Evolutionary conservation across 2,888 invertebrate genomes (phyloP).

Genomic region (Folsomia candida): DNA sequence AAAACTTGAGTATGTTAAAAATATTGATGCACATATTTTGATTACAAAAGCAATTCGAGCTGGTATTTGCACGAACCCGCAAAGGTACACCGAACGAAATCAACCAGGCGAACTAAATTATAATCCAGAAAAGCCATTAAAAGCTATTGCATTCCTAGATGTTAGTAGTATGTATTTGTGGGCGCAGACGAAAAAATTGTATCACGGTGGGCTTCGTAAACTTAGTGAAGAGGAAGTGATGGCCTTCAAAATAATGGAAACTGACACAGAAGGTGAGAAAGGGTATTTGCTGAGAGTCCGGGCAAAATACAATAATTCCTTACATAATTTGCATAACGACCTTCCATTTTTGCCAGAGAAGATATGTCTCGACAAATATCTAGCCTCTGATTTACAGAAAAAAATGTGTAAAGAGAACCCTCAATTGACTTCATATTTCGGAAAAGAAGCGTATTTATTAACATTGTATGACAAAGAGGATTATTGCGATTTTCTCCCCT

Average conservation of each 20-base stretch:
- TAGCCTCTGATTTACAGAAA: neutral
- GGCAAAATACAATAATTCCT: neutral
- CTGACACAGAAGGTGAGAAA: neutral
- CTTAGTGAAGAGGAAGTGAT: neutral
- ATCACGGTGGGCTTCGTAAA: neutral
- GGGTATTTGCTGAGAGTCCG: neutral
- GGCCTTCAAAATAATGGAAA: neutral
- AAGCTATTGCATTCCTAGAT: neutral
- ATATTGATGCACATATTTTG: neutral
- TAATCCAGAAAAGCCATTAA: neutral
- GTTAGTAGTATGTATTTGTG: neutral
- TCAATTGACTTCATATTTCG: neutral
- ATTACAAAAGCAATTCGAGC: neutral
- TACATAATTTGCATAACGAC: neutral
- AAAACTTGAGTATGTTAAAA: constrained; percentile 1
- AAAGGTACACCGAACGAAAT: neutral
- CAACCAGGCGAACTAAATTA: neutral
- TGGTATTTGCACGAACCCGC: neutral
- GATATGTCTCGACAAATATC: neutral
- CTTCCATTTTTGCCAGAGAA: neutral
- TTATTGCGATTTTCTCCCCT: neutral
- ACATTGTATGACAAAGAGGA: constrained; percentile 4
- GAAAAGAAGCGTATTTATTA: neutral
- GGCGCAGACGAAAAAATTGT: neutral
- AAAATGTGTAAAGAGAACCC: neutral